Percentiles rank a stretch among this genome's conserved stretches.
Evolutionary conservation across 2,797 vertebrate species (phyloP).

Genomic region (Squalus acanthias): DNA sequence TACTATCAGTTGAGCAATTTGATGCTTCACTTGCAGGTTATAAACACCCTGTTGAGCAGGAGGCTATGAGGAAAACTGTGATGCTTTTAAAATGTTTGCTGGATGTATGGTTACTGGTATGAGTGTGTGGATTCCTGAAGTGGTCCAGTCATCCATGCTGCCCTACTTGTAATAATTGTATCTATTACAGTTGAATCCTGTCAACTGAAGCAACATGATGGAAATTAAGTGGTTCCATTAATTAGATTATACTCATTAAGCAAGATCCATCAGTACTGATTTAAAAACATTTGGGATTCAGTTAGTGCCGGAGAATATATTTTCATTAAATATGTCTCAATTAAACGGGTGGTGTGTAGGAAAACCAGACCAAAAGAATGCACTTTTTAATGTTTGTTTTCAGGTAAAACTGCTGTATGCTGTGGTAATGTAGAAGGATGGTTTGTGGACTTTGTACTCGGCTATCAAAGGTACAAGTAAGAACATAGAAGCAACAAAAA

Average conservation of each 20-base stretch:
- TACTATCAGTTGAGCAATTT: background rate
- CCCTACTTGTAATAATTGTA: conserved; percentile 29
- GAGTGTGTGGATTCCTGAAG: conserved; percentile 16
- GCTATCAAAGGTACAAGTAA: background rate
- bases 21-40: background rate
- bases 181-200: conserved; percentile 26
- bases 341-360: background rate
- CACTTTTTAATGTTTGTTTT: background rate
- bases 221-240: conserved; percentile 34
- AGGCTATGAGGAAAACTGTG: background rate
- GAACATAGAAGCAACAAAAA: background rate
- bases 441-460: background rate
- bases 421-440: background rate
- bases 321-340: background rate
- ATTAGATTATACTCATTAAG: conserved; percentile 21
- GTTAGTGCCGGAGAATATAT: background rate
- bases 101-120: background rate
- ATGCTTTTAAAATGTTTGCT: conserved; percentile 20
- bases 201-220: conserved; percentile 19
- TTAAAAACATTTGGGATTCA: background rate
- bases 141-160: conserved; percentile 20
- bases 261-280: background rate
- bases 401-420: background rate
- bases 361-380: background rate
- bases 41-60: background rate